A percentile compares a stretch with the other conserved stretches of the same genome.
phyloP scores from a whole-genome alignment of 1,140 invertebrate genomes.

The Zaprionus inermis region DNA sequence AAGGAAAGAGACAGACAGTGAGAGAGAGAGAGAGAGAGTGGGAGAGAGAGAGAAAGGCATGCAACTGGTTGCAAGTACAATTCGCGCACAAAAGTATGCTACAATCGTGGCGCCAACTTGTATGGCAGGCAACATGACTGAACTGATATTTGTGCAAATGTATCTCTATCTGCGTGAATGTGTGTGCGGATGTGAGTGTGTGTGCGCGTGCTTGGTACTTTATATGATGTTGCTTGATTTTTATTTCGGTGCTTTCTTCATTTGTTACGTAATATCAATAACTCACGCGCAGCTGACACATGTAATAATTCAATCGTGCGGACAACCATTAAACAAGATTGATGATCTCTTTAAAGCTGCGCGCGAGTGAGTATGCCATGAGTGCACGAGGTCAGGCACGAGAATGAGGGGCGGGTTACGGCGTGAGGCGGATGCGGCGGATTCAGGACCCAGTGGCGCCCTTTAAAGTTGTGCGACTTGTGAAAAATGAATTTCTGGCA shows the following conservation, averaged over 20 bases:
- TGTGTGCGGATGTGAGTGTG: not conserved
- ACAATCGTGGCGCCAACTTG: slow-evolving; percentile 20
- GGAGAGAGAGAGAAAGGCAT: slow-evolving; percentile 31
- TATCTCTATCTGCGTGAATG: not conserved
- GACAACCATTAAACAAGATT: slow-evolving; percentile 84
- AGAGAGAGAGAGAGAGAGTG: not conserved
- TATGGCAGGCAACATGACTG: slow-evolving; percentile 14
- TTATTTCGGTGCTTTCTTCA: slow-evolving; percentile 75
- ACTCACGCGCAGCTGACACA: slow-evolving; percentile 82
- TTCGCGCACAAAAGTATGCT: slow-evolving; percentile 36
- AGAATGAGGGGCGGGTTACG: not conserved
- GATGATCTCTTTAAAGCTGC: slow-evolving; percentile 80
- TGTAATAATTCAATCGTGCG: slow-evolving; percentile 84
- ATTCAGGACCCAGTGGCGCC: slow-evolving; percentile 61
- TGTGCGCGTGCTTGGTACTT: slow-evolving; percentile 25
- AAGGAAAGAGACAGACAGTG: not conserved
- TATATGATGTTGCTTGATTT: slow-evolving; percentile 67
- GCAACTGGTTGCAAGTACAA: slow-evolving; percentile 66
- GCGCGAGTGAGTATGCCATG: slow-evolving; percentile 5
- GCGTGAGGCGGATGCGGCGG: not conserved
- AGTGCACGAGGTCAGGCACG: not conserved
- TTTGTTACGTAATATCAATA: slow-evolving; percentile 82
- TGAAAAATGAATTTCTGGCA: slow-evolving; percentile 65
- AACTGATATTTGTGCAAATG: slow-evolving; percentile 21
- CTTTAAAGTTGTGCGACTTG: slow-evolving; percentile 60